Evolutionary conservation across 2,797 vertebrate species (phyloP).

Genomic region (Eidolon dupreanum): DNA sequence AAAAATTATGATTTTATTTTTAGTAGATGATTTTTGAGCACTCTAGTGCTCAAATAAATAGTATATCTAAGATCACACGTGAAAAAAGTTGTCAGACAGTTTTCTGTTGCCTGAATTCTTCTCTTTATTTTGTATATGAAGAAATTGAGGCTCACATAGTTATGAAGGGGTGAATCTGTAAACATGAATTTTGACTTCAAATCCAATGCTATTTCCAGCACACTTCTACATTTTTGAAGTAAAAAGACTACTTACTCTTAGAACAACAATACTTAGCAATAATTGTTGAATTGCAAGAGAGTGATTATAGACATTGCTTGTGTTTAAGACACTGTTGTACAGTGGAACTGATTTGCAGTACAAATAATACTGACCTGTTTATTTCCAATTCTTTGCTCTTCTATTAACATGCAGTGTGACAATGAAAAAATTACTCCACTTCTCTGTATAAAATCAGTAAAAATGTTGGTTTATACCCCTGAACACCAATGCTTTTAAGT

Average conservation of each 20-base stretch:
- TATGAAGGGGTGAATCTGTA: background rate
- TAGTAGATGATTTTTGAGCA: background rate
- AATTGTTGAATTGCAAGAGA: background rate
- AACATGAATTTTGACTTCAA: background rate
- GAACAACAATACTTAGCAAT: background rate
- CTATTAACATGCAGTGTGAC: background rate
- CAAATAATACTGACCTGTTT: background rate
- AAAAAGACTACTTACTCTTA: background rate
- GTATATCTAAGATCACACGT: background rate
- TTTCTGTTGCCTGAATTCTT: conserved; percentile 24
- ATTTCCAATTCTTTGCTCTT: background rate
- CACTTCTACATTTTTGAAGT: background rate
- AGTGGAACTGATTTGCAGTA: background rate
- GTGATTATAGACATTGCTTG: background rate
- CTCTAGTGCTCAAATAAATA: background rate
- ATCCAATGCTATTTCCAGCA: background rate
- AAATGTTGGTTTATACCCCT: background rate
- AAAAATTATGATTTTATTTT: background rate
- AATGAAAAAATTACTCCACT: background rate
- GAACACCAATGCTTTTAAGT: background rate
- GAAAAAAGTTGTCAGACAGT: background rate
- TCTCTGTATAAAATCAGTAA: background rate
- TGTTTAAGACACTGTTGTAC: background rate
- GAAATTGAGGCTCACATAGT: background rate
- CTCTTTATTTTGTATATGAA: background rate